These are phyloP conservation scores for Tor tambroides DNA, from an alignment of 2,113 vertebrate species.

Conservation along the genomic window DNA sequence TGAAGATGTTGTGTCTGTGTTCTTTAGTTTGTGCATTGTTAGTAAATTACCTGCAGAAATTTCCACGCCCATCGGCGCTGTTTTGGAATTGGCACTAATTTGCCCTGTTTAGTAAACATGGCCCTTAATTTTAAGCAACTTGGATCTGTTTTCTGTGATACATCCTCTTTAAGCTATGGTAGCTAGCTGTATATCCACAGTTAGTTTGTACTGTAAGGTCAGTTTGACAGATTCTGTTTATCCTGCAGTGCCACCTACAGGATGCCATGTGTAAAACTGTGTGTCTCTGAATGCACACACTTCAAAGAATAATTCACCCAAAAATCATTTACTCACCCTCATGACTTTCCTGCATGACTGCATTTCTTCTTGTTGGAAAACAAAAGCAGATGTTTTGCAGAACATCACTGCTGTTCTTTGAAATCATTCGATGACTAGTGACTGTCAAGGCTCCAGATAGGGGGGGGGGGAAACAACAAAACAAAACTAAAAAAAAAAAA, in stretches of 20 bases:
- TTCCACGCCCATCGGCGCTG: too few species aligned
- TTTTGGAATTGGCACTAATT: too few species aligned
- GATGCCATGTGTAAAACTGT: not conserved
- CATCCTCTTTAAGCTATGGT: not conserved
- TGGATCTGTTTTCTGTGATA: too few species aligned
- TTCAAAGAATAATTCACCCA: not conserved
- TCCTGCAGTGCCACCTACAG: slow-evolving; percentile 58
- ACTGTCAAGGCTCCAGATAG: not conserved
- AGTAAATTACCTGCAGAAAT: too few species aligned
- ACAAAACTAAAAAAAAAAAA: too few species aligned
- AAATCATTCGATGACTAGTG: not conserved
- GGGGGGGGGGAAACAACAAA: too few species aligned
- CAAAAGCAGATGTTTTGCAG: not conserved
- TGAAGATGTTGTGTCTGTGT: too few species aligned
- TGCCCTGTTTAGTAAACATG: too few species aligned
- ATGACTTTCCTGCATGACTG: not conserved
- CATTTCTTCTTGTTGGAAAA: not conserved
- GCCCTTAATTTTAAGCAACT: too few species aligned
- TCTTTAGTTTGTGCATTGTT: too few species aligned
- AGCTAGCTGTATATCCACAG: not conserved
- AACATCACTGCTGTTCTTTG: not conserved
- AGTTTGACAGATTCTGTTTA: not conserved
- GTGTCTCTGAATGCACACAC: not conserved
- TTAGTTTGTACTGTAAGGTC: not conserved
- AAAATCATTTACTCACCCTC: too few species aligned